phyloP scores from a whole-genome alignment of 2,888 invertebrate genomes.

The Galerucella nymphaeae region DNA sequence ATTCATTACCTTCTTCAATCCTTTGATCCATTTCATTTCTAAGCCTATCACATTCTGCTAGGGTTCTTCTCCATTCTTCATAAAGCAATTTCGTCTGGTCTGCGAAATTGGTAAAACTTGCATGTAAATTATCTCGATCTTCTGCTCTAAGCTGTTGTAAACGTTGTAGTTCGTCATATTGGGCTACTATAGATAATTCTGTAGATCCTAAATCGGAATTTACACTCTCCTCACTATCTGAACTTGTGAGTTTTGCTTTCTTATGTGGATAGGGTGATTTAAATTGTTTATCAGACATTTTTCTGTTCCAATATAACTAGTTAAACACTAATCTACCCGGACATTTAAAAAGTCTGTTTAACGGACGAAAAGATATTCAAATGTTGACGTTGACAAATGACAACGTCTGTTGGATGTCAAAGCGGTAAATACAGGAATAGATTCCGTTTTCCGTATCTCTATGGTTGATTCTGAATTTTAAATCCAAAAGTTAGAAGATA shows the following conservation, averaged over 20 bases:
- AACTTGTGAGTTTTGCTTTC: constrained; percentile 18
- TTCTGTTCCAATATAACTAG: not conserved
- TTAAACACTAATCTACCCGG: not conserved
- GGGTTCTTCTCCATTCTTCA: constrained; percentile 75
- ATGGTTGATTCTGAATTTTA: too few relatives aligned
- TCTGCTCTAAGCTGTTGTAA: constrained; percentile 30
- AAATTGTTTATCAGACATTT: constrained; percentile 34
- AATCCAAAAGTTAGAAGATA: too few relatives aligned
- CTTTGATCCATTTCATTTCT: constrained; percentile 78
- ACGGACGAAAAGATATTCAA: constrained; percentile 7
- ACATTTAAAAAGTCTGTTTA: not conserved
- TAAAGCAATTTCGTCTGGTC: constrained; percentile 79
- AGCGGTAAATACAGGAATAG: too few relatives aligned
- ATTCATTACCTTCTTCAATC: constrained; percentile 76
- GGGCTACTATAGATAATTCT: constrained; percentile 31
- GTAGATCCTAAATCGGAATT: constrained; percentile 24
- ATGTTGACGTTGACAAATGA: not conserved
- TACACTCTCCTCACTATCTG: constrained; percentile 30
- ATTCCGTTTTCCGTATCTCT: too few relatives aligned
- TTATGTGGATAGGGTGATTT: constrained; percentile 30
- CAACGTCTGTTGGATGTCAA: not conserved
- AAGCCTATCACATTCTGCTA: constrained; percentile 78
- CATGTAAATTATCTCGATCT: constrained; percentile 18
- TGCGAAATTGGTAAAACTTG: constrained; percentile 68
- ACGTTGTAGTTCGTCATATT: constrained; percentile 36